Conservation (phyloP, 2,888 invertebrate genomes). For the Nomada lathburiana region DNA sequence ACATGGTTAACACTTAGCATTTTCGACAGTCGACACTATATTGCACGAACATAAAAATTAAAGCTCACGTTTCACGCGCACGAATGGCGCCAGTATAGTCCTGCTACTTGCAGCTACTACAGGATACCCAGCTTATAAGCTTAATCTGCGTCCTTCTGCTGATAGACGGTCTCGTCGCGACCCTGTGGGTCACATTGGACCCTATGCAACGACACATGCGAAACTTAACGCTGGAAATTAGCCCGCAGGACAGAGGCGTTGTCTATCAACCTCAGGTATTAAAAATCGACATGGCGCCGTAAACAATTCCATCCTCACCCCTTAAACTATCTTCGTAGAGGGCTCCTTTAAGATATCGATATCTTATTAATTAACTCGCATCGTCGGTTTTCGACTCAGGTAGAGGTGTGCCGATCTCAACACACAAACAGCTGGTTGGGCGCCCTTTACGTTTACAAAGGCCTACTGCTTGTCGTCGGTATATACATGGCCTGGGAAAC, state of each 20-base stretch:
- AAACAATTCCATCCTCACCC: not conserved
- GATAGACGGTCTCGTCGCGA: conserved; percentile 93
- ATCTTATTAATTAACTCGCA: conserved; percentile 58
- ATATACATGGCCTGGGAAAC: conserved; percentile 99
- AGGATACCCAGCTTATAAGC: conserved; percentile 94
- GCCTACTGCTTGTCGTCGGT: conserved; percentile 93
- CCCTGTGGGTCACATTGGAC: conserved; percentile 93
- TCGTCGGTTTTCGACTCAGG: conserved; percentile 86
- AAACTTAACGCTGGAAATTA: conserved; percentile 93
- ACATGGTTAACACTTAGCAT: not conserved
- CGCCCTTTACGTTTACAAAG: conserved; percentile 95
- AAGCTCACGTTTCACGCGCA: not conserved
- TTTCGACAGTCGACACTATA: not conserved
- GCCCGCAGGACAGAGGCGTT: conserved; percentile 90
- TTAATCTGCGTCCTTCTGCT: conserved; percentile 92
- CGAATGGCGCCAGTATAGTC: not conserved
- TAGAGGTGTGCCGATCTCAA: conserved; percentile 94
- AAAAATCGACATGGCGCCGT: not conserved
- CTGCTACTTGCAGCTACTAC: conserved; percentile 87
- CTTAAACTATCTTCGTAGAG: not conserved
- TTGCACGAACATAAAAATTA: not conserved
- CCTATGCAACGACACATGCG: conserved; percentile 94
- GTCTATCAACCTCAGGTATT: conserved; percentile 93
- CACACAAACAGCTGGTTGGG: conserved; percentile 96
- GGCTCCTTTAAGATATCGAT: conserved; percentile 31